Evolutionary conservation across 2,888 invertebrate genomes (phyloP).

Genomic region (Saturnia japonica): DNA sequence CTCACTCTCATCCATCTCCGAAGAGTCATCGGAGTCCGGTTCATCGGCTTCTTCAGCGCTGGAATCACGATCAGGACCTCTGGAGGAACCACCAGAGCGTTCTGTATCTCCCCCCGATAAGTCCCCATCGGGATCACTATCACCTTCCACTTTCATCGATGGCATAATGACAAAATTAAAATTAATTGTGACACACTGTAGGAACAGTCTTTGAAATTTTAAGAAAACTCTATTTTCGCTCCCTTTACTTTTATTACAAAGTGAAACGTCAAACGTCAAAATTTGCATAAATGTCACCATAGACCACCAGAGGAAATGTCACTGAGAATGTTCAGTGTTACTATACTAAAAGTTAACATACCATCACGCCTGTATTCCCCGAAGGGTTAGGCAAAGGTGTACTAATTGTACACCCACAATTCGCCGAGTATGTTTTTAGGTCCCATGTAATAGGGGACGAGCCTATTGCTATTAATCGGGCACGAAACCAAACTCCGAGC

Average conservation of each 20-base stretch:
- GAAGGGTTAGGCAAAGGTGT: too few species aligned
- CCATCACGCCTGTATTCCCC: too few species aligned
- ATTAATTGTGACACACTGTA: background rate
- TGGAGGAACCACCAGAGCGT: conserved; percentile 84
- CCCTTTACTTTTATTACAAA: conserved; percentile 28
- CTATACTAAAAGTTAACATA: too few species aligned
- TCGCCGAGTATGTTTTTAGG: too few species aligned
- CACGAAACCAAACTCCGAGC: too few species aligned
- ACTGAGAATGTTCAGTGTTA: background rate
- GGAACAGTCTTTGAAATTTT: background rate
- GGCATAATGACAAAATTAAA: conserved; percentile 73
- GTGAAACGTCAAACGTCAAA: conserved; percentile 33
- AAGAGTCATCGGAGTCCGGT: conserved; percentile 91
- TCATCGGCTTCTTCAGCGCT: conserved; percentile 90
- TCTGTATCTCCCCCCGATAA: conserved; percentile 87
- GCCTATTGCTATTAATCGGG: too few species aligned
- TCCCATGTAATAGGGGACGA: too few species aligned
- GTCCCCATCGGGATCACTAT: conserved; percentile 84
- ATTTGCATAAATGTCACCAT: background rate
- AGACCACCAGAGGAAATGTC: too few species aligned
- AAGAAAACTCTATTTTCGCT: conserved; percentile 40
- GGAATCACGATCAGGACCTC: conserved; percentile 85
- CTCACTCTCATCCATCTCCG: conserved; percentile 96
- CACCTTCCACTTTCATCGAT: conserved; percentile 85
- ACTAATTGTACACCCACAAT: too few species aligned